Evolutionary conservation across 1,140 invertebrate species (phyloP), one percentile per base, ranked within the genome.

Genomic region (Lepidurus apus): DNA sequence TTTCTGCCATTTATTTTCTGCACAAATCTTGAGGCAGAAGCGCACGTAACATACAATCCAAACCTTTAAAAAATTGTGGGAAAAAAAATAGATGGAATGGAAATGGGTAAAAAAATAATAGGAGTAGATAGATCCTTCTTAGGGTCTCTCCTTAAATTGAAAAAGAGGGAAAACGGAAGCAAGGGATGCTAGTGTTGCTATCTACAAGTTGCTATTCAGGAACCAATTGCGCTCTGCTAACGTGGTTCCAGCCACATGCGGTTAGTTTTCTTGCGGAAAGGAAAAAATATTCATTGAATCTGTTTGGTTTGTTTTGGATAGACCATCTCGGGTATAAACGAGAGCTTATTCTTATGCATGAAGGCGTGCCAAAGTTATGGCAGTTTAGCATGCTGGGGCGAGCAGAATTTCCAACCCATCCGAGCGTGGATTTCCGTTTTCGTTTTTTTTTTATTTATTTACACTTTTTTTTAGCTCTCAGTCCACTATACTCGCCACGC

Each of bases 201-300:
- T 65, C 17, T 65, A 65, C 53, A 65, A 65, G 53, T 65, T 65
- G 53, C 53, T 65, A 65, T 65, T 65, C 53, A 65, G 53, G 53
- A 65, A 65, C 53, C 53, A 65, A 65, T 65, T 65, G 53, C 21
- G 53, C 13, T n/a, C 17, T 65, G 13, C 53, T 13, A 65, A 65
- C 53, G 53, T 65, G 13, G 53, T 65, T 21, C 53, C 53, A 65
- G 13, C 53, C 53, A 65, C 53, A n/a, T 65, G 53, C 2, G 13
- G 21, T 13, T 65, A n/a, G n/a, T 65, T 65, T 65, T n/a, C 21
- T 21, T 65, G 17, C 21, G 53, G 53, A 21, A 65, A 65, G 21
- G 53, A 65, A 65, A 65, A 65, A 13, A 65, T 65, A 65, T 21
- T 13, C 34, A 34, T 3, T 17, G 53, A 21, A 7, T 65, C 53